A percentile compares a stretch with the other conserved stretches of the same genome.
Conservation (phyloP, 2,113 vertebrate genomes). For the Canis aureus region DNA sequence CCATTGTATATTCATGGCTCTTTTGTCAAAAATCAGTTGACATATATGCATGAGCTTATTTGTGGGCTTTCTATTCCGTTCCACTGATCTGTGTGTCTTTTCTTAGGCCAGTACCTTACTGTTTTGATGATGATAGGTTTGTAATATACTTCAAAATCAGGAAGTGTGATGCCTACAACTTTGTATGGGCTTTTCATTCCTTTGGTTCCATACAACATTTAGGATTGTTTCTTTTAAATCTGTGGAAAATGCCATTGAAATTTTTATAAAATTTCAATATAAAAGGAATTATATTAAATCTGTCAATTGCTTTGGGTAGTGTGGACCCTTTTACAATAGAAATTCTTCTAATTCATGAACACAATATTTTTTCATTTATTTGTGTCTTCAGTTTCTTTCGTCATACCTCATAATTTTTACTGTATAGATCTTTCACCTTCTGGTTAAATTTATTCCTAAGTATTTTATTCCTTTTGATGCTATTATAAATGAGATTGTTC, state of each 20-base stretch:
- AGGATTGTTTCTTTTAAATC: neutral
- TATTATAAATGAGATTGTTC: constrained; percentile 1
- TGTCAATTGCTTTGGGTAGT: neutral
- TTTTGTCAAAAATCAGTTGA: neutral
- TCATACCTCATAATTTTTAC: neutral
- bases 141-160: neutral
- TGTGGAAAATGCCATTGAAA: neutral
- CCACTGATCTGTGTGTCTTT: neutral
- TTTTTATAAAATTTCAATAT: neutral
- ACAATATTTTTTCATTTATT: neutral
- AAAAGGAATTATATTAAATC: neutral
- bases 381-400: neutral
- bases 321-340: neutral
- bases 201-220: neutral
- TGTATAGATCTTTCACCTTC: neutral
- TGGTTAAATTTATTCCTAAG: neutral
- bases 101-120: neutral
- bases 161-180: neutral
- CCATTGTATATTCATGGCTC: neutral
- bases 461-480: neutral
- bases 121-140: neutral
- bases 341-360: neutral
- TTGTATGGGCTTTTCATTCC: neutral
- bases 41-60: neutral
- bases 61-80: neutral